A percentile compares a stretch with the other conserved stretches of the same genome.
phyloP scores from a whole-genome alignment of 2,113 vertebrate genomes.

The Oreochromis aureus region DNA sequence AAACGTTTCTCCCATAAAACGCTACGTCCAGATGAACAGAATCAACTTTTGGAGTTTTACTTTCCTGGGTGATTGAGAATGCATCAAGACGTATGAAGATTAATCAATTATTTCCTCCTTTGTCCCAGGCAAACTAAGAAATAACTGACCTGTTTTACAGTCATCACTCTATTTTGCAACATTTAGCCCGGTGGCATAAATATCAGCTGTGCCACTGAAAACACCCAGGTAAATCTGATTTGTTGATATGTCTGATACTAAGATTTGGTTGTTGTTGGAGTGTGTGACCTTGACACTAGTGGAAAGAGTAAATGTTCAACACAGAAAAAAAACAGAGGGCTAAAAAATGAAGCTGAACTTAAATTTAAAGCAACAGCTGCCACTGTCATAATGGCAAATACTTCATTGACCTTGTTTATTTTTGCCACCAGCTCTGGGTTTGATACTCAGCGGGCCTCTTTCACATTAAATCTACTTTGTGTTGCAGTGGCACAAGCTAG shows the following conservation, averaged over 20 bases:
- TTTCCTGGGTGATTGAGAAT: no score
- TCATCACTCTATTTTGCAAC: not conserved
- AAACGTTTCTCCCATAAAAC: no score
- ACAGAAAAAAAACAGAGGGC: not conserved
- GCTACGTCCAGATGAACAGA: no score
- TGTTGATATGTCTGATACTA: not conserved
- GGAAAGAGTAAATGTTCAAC: not conserved
- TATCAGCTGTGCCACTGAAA: not conserved
- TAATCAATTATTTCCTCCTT: not conserved
- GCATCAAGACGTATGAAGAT: not conserved
- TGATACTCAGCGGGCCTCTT: not conserved
- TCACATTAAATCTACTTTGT: not conserved
- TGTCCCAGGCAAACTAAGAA: not conserved
- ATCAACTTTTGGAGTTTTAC: no score
- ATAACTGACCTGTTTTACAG: not conserved
- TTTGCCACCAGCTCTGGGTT: not conserved
- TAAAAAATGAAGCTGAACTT: not conserved
- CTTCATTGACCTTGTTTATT: not conserved
- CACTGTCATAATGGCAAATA: not conserved
- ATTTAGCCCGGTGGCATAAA: not conserved
- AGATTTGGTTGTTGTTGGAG: not conserved
- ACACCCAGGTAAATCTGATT: not conserved
- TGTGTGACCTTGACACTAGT: not conserved
- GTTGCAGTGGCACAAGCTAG: not conserved
- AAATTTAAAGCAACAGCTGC: not conserved